A percentile compares a stretch with the other conserved stretches of the same genome.
These are phyloP conservation scores for Monarcha castaneiventris DNA, from an alignment of 2,113 vertebrate genomes.

Conservation along the genomic window DNA sequence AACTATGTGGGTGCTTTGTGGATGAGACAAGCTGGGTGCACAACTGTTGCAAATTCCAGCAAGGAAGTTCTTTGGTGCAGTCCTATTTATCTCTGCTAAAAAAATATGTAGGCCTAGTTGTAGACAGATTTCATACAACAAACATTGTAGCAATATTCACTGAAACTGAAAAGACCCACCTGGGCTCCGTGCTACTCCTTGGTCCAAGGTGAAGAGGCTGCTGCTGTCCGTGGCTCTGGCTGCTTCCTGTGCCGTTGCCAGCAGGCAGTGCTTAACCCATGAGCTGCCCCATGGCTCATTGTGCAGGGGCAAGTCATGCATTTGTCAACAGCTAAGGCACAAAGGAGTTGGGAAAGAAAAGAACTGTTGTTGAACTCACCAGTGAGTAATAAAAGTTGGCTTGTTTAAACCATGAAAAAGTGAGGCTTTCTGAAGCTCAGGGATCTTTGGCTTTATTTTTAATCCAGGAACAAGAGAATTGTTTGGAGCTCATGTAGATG, in stretches of 20 bases:
- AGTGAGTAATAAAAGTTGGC: not conserved
- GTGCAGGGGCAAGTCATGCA: not conserved
- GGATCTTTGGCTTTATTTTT: not conserved
- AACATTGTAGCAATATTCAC: not conserved
- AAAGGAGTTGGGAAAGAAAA: not conserved
- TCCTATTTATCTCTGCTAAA: not conserved
- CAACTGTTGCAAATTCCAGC: not conserved
- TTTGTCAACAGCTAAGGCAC: not conserved
- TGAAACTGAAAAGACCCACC: not conserved
- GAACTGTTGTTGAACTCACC: not conserved
- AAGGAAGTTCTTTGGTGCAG: not conserved
- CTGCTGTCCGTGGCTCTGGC: not conserved
- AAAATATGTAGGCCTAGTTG: not conserved
- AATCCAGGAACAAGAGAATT: not conserved
- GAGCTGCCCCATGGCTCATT: not conserved
- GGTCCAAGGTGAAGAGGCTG: not conserved
- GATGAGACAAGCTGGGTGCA: not conserved
- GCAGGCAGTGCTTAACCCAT: rapidly evolving
- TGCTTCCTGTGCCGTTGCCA: not conserved
- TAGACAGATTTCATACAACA: not conserved
- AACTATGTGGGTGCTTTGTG: rapidly evolving
- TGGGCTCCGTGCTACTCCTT: not conserved
- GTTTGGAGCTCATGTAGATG: not conserved
- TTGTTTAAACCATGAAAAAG: not conserved
- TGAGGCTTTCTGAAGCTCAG: not conserved